Evolutionary conservation across 2,888 invertebrate species (phyloP).

Genomic region (Heliconius cydno): DNA sequence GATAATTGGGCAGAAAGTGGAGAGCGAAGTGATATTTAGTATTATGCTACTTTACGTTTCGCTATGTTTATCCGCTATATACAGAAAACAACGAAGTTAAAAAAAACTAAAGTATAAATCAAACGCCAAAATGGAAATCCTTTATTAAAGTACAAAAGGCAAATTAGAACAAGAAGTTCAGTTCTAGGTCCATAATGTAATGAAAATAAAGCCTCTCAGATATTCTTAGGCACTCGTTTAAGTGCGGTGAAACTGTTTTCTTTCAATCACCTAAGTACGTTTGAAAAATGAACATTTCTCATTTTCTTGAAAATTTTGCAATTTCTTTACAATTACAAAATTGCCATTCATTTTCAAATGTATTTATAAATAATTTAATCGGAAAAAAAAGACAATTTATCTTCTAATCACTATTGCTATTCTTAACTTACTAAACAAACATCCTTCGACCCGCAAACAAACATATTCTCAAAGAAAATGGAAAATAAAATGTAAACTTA

Average conservation of each 20-base stretch:
- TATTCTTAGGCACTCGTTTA: constrained; percentile 8
- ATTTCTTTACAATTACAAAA: neutral
- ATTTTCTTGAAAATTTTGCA: neutral
- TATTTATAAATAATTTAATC: neutral
- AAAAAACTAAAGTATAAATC: neutral
- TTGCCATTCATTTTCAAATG: neutral
- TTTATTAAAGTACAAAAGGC: neutral
- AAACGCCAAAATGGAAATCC: neutral
- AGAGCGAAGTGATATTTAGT: too few relatives aligned
- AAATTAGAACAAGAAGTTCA: constrained; percentile 3
- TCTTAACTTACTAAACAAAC: neutral
- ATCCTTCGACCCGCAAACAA: neutral
- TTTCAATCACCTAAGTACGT: constrained; percentile 18
- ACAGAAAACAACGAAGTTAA: neutral
- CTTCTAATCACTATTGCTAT: neutral
- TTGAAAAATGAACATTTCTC: constrained; percentile 6
- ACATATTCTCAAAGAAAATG: neutral
- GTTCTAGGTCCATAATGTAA: neutral
- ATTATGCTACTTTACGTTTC: too few relatives aligned
- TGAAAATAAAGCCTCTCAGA: constrained; percentile 19
- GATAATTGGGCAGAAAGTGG: too few relatives aligned
- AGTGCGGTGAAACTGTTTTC: constrained; percentile 16
- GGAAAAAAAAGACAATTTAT: neutral
- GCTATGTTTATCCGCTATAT: too few relatives aligned
- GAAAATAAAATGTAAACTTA: neutral